Evolutionary conservation across 2,113 vertebrate species (phyloP), one percentile per base, ranked within the genome.

Genomic region (Plecturocebus donacophilus): DNA sequence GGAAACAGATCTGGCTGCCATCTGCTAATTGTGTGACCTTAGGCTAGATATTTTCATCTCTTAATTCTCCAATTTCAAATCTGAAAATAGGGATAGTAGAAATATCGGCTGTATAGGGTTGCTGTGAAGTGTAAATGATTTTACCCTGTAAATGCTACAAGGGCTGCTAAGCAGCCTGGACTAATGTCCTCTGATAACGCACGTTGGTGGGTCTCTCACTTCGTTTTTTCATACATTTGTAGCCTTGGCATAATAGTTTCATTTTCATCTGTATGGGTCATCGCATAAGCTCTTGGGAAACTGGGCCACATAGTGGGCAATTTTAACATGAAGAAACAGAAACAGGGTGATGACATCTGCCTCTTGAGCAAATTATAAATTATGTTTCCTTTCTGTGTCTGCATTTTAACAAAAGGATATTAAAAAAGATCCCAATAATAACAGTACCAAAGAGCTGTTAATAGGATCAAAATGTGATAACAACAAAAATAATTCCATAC

Each of bases 1-100:
- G 25, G 47, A 56, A 45, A 32, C 32, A n/a, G 20, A 21, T 8
- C 3, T 0, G 0, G 30, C 54, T 6, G 56, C 61, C 2, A 0
- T 8, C 30, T 45, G 42, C 47, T 70, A 1, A 42, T 7, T 25
- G 21, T 40, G 27, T 8, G 11, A 23, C 27, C 32, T 30, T 3
- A 42, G 64, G 17, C 35, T 27, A 20, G 5, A 8, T 1, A 1
- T 2, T n/a, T 25, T n/a, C 40, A 35, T 52, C 20, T 80, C 71
- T 49, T 54, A 14, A 1, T 17, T 38, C 19, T 73, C 27, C 30
- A 30, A 42, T 64, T 64, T 58, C 54, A 52, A 79, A 45, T 68
- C 54, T 30, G 25, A 76, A 92, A 70, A 56, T 1, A 40, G 13
- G 16, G 49, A 1, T 8, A 42, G 12, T 8, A 9, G 0, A 3